A percentile compares a stretch with the other conserved stretches of the same genome.
Conservation (phyloP, 2,113 vertebrate genomes). For the Mirza zaza region DNA sequence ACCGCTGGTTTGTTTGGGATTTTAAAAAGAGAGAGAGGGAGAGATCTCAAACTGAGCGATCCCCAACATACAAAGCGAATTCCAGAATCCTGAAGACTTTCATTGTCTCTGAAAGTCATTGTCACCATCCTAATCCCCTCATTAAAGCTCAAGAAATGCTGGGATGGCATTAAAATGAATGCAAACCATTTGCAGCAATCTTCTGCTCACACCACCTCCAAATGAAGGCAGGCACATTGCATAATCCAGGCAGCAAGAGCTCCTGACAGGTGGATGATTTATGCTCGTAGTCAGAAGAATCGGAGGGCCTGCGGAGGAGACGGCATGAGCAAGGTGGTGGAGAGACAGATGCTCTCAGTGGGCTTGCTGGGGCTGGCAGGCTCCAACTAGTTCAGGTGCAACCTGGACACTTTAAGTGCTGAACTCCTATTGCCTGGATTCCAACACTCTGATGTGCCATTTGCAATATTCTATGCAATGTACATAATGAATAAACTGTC, state of each 20-base stretch:
- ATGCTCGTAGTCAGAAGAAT: slow-evolving; percentile 91
- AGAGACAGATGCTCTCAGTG: slow-evolving; percentile 91
- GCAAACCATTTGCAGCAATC: slow-evolving; percentile 85
- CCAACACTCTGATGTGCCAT: slow-evolving; percentile 82
- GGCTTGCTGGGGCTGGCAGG: slow-evolving; percentile 89
- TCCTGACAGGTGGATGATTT: slow-evolving; percentile 95
- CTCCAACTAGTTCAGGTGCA: slow-evolving; percentile 88
- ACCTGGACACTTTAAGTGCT: slow-evolving; percentile 85
- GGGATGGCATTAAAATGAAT: slow-evolving; percentile 86
- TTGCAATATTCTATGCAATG: slow-evolving; percentile 81
- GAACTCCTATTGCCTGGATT: slow-evolving; percentile 84
- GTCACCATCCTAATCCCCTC: slow-evolving; percentile 84
- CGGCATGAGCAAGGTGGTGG: slow-evolving; percentile 87
- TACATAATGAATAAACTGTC: slow-evolving; percentile 81
- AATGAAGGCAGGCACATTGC: slow-evolving; percentile 90
- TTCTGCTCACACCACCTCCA: slow-evolving; percentile 86
- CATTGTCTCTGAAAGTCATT: slow-evolving; percentile 82
- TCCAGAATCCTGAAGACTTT: slow-evolving; percentile 79
- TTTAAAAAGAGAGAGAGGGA: neutral
- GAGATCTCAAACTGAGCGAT: slow-evolving; percentile 52
- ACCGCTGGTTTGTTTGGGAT: slow-evolving; percentile 71
- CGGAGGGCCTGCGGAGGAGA: slow-evolving; percentile 88
- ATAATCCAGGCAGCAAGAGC: slow-evolving; percentile 88
- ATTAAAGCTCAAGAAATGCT: slow-evolving; percentile 86
- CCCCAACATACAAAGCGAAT: slow-evolving; percentile 76